These are phyloP conservation scores for Cheilosia scutellata DNA, from an alignment of 2,888 invertebrate genomes.

Conservation along the genomic window DNA sequence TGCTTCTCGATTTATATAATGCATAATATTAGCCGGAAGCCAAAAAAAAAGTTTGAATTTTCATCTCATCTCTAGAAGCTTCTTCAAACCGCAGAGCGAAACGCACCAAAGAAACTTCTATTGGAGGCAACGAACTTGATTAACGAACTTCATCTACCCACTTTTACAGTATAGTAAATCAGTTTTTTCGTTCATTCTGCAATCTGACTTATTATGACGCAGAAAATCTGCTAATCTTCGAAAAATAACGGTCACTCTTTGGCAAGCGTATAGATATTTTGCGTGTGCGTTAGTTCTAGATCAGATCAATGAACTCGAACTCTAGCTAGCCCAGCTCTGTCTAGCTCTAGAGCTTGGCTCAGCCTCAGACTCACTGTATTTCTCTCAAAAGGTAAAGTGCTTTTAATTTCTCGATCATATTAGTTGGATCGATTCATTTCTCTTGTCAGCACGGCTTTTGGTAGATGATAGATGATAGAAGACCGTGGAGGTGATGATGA, in stretches of 20 bases:
- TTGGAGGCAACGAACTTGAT: constrained; percentile 28
- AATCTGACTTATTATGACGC: constrained; percentile 54
- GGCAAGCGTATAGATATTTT: constrained; percentile 14
- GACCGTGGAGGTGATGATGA: constrained; percentile 44
- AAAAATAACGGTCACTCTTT: constrained; percentile 47
- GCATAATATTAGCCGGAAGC: constrained; percentile 33
- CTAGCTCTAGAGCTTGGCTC: background rate
- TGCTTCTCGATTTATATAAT: constrained; percentile 38
- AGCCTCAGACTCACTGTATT: background rate
- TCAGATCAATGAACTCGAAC: constrained; percentile 60
- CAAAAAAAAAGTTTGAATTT: constrained; percentile 2
- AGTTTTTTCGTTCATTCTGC: constrained; percentile 24
- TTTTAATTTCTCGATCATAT: constrained; percentile 67
- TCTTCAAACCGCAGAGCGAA: background rate
- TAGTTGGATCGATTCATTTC: constrained; percentile 58
- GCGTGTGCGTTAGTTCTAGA: constrained; percentile 48
- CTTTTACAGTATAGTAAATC: background rate
- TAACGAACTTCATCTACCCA: background rate
- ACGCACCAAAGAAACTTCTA: constrained; percentile 38
- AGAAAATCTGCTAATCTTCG: constrained; percentile 32
- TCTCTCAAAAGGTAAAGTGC: constrained; percentile 41
- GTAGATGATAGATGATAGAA: constrained; percentile 11
- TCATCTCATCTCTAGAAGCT: background rate
- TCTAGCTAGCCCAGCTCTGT: background rate
- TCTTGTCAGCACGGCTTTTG: constrained; percentile 43